These are phyloP conservation scores for Cepaea nemoralis DNA, from an alignment of 1,140 invertebrate species.

Conservation along the genomic window DNA sequence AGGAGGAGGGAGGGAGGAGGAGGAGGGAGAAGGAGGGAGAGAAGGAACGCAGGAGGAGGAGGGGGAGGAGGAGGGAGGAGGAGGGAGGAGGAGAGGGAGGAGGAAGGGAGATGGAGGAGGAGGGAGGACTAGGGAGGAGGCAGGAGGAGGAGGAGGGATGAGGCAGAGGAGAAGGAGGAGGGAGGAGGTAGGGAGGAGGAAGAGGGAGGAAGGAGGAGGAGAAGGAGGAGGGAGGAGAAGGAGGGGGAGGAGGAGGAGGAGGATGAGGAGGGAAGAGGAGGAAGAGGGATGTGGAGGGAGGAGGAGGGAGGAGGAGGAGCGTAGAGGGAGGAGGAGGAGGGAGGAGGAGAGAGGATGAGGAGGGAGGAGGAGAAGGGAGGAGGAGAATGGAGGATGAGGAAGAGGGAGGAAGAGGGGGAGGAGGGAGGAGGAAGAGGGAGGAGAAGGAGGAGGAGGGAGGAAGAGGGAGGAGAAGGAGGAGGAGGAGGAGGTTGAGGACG, in stretches of 20 bases:
- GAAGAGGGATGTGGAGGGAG: too few relatives aligned
- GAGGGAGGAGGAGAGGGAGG: constrained; percentile 37
- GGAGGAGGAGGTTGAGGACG: too few relatives aligned
- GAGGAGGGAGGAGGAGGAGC: too few relatives aligned
- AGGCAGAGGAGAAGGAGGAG: too few relatives aligned
- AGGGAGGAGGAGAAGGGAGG: too few relatives aligned
- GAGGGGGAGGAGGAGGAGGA: neutral
- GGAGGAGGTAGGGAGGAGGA: too few relatives aligned
- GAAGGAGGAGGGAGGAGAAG: constrained; percentile 6
- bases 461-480: neutral
- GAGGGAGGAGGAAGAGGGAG: constrained; percentile 1
- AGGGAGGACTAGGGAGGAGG: constrained; percentile 8
- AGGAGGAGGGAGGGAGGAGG: constrained; percentile 25
- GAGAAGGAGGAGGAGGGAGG: neutral
- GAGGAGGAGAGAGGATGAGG: too few relatives aligned
- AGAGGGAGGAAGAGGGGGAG: neutral
- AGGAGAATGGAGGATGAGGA: too few relatives aligned
- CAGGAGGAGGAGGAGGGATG: too few relatives aligned
- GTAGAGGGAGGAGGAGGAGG: too few relatives aligned
- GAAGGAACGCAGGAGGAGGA: neutral
- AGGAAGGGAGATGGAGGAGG: too few relatives aligned
- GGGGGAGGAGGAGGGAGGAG: constrained; percentile 29
- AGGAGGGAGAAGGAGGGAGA: constrained; percentile 21
- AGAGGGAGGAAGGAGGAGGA: neutral
- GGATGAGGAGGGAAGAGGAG: too few relatives aligned